Percentiles rank a stretch among this genome's conserved stretches.
These are phyloP conservation scores for Turritopsis rubra DNA, from an alignment of 30 jellyfish, hydroid and myxozoan genomes.

Conservation along the genomic window DNA sequence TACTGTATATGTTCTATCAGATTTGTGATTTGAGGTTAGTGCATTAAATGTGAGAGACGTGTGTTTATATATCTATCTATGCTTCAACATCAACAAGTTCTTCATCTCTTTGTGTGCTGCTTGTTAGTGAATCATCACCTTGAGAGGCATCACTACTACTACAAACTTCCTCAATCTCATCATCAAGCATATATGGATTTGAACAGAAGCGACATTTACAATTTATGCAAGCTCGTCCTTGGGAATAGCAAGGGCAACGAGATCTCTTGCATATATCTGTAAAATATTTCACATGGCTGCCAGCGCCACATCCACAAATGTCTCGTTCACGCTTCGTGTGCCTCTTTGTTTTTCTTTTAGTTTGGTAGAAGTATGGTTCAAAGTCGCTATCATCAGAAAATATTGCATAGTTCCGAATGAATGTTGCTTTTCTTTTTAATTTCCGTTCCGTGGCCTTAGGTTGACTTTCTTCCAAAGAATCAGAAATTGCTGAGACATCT, in stretches of 20 bases:
- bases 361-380: slow-evolving; percentile 2
- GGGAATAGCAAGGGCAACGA: slow-evolving; percentile 74
- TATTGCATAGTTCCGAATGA: slow-evolving; percentile 28
- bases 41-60: background rate
- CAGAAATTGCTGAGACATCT: background rate
- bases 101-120: background rate
- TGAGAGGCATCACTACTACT: slow-evolving; percentile 12
- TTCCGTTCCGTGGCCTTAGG: background rate
- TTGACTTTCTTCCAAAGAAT: background rate
- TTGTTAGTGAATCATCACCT: background rate
- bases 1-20: background rate
- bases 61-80: background rate
- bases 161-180: slow-evolving; percentile 21
- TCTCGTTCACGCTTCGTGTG: slow-evolving; percentile 19
- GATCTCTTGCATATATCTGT: slow-evolving; percentile 61
- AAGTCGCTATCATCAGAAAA: slow-evolving; percentile 38
- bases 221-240: slow-evolving; percentile 70
- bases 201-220: slow-evolving; percentile 78
- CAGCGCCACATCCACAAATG: slow-evolving; percentile 62
- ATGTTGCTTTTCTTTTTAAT: slow-evolving; percentile 30
- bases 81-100: slow-evolving; percentile 20
- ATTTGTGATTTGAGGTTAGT: too few relatives aligned
- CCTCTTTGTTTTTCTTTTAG: slow-evolving; percentile 12
- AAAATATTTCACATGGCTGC: slow-evolving; percentile 39
- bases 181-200: slow-evolving; percentile 46